Percentiles rank a stretch among this genome's conserved stretches.
These are phyloP conservation scores for Antitype chi DNA, from an alignment of 2,888 invertebrate species.

Conservation along the genomic window DNA sequence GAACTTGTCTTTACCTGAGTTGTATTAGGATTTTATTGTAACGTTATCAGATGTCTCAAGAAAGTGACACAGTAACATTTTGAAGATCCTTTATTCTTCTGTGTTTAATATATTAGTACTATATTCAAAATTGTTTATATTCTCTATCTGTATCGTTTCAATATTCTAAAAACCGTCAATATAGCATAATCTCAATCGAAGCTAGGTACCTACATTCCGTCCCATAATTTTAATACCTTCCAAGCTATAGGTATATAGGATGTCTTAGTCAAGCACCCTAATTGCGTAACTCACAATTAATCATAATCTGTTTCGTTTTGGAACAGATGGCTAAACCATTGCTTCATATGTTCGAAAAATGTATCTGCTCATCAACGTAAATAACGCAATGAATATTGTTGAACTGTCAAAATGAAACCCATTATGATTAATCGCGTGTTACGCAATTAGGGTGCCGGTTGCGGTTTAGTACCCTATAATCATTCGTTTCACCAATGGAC, in stretches of 20 bases:
- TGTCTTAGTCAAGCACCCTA: neutral
- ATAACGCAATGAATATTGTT: too few relatives aligned
- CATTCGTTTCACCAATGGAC: neutral
- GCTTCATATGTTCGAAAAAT: too few relatives aligned
- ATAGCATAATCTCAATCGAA: neutral
- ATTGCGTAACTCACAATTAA: too few relatives aligned
- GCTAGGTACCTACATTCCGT: neutral
- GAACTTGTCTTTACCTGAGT: constrained; percentile 76
- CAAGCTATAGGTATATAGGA: neutral
- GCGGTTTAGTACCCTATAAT: constrained; percentile 7
- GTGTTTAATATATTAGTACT: neutral
- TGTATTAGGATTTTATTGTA: constrained; percentile 66
- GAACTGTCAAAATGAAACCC: too few relatives aligned
- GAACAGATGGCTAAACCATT: too few relatives aligned
- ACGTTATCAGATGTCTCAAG: constrained; percentile 16
- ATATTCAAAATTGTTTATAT: neutral
- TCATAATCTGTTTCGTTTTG: too few relatives aligned
- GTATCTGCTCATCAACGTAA: too few relatives aligned
- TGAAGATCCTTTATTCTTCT: neutral
- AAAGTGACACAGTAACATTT: constrained; percentile 1
- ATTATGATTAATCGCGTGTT: too few relatives aligned
- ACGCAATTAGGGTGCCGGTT: too few relatives aligned
- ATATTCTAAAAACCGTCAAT: neutral
- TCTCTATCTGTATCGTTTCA: neutral
- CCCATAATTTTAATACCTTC: neutral